A percentile compares a stretch with the other conserved stretches of the same genome.
Conservation (phyloP, 2,113 vertebrate species). For the Xenus cinereus region DNA sequence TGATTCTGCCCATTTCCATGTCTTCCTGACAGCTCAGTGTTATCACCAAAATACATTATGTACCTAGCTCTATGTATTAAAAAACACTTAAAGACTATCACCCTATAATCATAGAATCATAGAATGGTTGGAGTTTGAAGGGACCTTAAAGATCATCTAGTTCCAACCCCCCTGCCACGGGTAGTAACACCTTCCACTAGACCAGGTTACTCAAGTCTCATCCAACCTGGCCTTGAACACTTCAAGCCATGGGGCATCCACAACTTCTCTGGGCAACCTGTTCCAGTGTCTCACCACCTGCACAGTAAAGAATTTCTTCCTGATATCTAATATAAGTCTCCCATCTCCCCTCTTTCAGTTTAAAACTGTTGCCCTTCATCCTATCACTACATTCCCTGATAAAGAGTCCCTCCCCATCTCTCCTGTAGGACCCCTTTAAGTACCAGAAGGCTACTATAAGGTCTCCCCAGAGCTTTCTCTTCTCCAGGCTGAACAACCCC, state of each 20-base stretch:
- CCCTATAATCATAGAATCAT: not conserved
- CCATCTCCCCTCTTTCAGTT: not conserved
- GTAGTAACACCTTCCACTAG: not conserved
- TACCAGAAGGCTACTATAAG: not conserved
- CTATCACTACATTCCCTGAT: not conserved
- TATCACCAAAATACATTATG: not conserved
- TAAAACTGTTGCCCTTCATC: not conserved
- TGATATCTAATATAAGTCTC: not conserved
- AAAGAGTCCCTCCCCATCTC: not conserved
- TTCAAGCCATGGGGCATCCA: not conserved
- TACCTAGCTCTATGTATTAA: not conserved
- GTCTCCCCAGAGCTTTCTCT: not conserved
- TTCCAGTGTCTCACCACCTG: not conserved
- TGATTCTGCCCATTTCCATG: not conserved
- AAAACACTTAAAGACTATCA: not conserved
- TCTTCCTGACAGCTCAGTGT: not conserved
- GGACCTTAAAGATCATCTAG: not conserved
- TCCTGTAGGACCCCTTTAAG: not conserved
- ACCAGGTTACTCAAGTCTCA: not conserved
- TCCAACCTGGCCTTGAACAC: not conserved
- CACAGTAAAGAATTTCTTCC: not conserved
- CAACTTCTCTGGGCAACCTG: not conserved
- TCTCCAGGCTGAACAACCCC: not conserved
- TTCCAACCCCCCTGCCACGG: not conserved
- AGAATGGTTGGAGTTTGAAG: not conserved